Base-by-base conservation (phyloP, 2,888 invertebrate genomes). In the Troides oblongomaculatus region DNA sequence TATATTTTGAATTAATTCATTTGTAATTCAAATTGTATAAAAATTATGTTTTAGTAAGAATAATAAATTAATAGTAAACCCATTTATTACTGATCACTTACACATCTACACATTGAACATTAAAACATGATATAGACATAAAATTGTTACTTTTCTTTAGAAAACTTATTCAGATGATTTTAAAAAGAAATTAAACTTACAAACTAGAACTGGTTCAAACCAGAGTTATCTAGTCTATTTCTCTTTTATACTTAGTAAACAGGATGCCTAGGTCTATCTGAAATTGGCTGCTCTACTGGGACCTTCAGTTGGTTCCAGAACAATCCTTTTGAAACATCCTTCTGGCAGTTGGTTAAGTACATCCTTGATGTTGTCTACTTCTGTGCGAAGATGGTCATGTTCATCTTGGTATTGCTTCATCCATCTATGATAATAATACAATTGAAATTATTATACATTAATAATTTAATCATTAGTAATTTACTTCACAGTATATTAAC, bases 351-450 rank as follows among this genome's bases (percentile, higher is more conserved):
- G 94, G 67, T 95, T 94, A 1, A 96, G 93, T 76, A 99, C 98
- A 66, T 95, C 94, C 78, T 96, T 95, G 65, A 98, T 95, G 82
- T 97, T 98, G 10, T 94, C 94, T 4, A 98, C 98, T 85, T 98
- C 97, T 2, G 89, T 89, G 73, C 94, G 90, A 17, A 98, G 92
- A 70, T 94, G 90, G 61, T 89, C 93, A 62, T 97, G 94, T 80
- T 97, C 97, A 18, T 95, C 95, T 81, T 96, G 95, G 79, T 97
- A 97, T 77, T 95, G 95, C 72, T 96, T 96, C 77, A 97, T 95
- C 93, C 96, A 94, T 76, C 96, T 95, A 75, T n/a, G 69, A n/a
- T 61, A 17, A 64, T 3, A 43, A 60, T n/a, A 53, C 46, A 53
- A 25, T 50, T 30, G 21, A 58, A 46, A 57, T 57, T 57, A 57